phyloP scores from a whole-genome alignment of 2,797 vertebrate species.

The Furcifer pardalis region DNA sequence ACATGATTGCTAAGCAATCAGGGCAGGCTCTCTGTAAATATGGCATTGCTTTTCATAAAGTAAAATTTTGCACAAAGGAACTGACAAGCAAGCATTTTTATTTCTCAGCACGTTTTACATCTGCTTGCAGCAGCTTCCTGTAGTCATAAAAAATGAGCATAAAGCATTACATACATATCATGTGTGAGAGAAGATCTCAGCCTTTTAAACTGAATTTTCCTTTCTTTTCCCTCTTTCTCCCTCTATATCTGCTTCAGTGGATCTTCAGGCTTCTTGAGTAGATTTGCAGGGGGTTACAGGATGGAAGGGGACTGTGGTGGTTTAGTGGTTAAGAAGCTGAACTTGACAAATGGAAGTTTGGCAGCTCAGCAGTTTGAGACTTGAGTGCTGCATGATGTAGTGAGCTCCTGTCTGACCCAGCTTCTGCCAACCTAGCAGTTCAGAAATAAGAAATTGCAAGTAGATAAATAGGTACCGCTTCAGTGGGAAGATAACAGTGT shows the following conservation, averaged over 20 bases:
- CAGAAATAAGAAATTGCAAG: too few relatives aligned
- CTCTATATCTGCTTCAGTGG: neutral
- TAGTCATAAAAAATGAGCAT: slow-evolving; percentile 7
- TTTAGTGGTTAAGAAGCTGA: too few relatives aligned
- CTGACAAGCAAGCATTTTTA: slow-evolving; percentile 22
- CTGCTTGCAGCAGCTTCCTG: slow-evolving; percentile 21
- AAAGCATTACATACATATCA: neutral
- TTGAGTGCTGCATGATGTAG: too few relatives aligned
- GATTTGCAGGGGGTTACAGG: neutral
- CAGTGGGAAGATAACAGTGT: too few relatives aligned
- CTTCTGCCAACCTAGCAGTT: too few relatives aligned
- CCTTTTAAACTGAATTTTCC: neutral
- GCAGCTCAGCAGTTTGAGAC: too few relatives aligned
- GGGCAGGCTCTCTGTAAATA: neutral
- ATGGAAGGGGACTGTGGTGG: neutral
- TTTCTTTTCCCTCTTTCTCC: neutral
- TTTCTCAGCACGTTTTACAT: slow-evolving; percentile 26
- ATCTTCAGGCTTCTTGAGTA: neutral
- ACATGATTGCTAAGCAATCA: neutral
- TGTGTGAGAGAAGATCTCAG: neutral
- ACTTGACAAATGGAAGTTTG: too few relatives aligned
- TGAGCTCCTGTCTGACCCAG: too few relatives aligned
- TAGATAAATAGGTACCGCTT: too few relatives aligned
- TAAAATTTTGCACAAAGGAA: slow-evolving; percentile 34
- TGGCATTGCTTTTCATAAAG: neutral